Evolutionary conservation across 2,888 invertebrate species (phyloP), one percentile per base, ranked within the genome.

Genomic region (Euzetes globulus): DNA sequence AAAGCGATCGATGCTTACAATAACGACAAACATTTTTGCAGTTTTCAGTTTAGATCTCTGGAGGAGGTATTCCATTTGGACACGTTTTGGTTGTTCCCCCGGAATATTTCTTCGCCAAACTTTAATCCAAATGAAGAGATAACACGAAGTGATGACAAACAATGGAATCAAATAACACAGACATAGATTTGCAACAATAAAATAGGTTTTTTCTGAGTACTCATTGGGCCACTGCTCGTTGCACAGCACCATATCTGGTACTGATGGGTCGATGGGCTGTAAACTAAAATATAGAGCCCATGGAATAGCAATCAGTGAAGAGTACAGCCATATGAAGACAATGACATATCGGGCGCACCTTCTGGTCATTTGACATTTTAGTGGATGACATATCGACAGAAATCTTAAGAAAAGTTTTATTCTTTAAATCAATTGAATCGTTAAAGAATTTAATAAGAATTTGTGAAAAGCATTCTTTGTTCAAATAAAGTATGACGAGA

Each of bases 251-350:
- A 76, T 70, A 5, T 78, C 77, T 7, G 76, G 68, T 11, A 58
- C 29, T 11, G 45, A 47, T 1, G 72, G 79, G 47, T 81, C 82
- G 27, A 82, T 79, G 3, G 84, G 83, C 65, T 81, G 80, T 76
- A 84, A 78, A 52, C 82, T 82, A 80, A 85, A 85, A 79, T 84
- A 84, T 71, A 85, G 80, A n/a, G 84, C 82, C 85, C 85, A 85
- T 0, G 85, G 85, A 45, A 85, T 79, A 11, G 85, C 84, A 76
- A 85, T 83, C 71, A 82, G 80, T 58, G 84, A 79, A 0, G 85
- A 84, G 78, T 84, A 82, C 11, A 82, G 76, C 85, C 85, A 85
- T 77, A 85, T 85, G 78, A 83, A 79, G n/a, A 82, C 77, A 60
- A 85, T 83, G 70, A 83, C 81, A 17, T 82, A 77, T 37, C 82